Evolutionary conservation across 2,888 invertebrate species (phyloP), one percentile per base, ranked within the genome.

Genomic region (Cosmopolites sordidus): DNA sequence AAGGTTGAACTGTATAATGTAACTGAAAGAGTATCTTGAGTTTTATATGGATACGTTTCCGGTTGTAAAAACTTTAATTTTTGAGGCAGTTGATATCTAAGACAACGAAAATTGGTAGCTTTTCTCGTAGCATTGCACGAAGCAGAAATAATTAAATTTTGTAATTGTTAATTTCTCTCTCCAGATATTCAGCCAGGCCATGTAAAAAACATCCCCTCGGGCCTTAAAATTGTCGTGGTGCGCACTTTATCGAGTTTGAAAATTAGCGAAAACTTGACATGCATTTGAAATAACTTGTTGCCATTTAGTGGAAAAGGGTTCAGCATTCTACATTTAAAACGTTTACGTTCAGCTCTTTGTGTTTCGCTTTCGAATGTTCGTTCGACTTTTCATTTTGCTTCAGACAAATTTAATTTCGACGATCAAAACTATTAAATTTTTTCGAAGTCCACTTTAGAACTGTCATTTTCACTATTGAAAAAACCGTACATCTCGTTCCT

Each of bases 281-380:
- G 63, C 62, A 62, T 62, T 62, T 60, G 55, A 60, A 62, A 60
- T 62, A 53, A 62, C 61, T 62, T 62, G 62, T 62, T 62, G 61
- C 62, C 56, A 48, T 52, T 52, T 49, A 56, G 43, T 43, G 33
- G 48, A 51, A 56, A 56, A 48, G 52, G 56, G 51, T 52, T 49
- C 27, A 49, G 46, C 46, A 12, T 22, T 49, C 49, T 51, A 48
- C 49, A 49, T 49, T 50, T 56, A 52, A 56, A 56, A 56, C 43
- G 48, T 52, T 56, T 56, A 56, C 51, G 52, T 39, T 22, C 16
- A 46, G 56, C 53, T 59, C 57, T 59, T 51, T 49, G 46, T 49
- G 46, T 55, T 47, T 48, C 39, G 43, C 51, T 43, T 51, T 45
- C 44, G 42, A 40, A 22, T 22, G 39, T 33, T 40, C n/a, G 30